phyloP scores from a whole-genome alignment of 1,140 invertebrate species.

The Atta colombica region DNA sequence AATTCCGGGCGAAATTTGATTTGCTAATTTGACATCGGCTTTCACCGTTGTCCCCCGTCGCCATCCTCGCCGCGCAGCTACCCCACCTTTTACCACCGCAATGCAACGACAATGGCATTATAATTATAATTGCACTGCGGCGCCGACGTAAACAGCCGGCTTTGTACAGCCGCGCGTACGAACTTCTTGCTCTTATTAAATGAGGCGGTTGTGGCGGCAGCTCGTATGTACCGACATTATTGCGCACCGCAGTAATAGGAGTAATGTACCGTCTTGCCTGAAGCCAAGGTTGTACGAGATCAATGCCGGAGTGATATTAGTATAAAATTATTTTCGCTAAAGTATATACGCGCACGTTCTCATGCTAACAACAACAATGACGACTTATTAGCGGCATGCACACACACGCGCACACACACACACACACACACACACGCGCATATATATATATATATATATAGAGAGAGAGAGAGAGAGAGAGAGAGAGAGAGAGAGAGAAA shows the following conservation, averaged over 20 bases:
- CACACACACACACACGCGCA: too few species aligned
- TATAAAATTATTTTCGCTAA: constrained; percentile 54
- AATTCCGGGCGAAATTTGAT: constrained; percentile 77
- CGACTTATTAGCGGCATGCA: too few species aligned
- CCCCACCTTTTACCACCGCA: constrained; percentile 45
- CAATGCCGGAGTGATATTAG: constrained; percentile 55
- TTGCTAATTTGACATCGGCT: constrained; percentile 78
- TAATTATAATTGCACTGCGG: constrained; percentile 76
- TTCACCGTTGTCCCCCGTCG: constrained; percentile 38
- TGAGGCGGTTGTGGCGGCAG: constrained; percentile 63
- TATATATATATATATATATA: too few species aligned
- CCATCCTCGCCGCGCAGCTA: background rate
- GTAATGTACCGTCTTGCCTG: constrained; percentile 62
- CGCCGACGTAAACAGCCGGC: constrained; percentile 68
- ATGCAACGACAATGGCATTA: constrained; percentile 75
- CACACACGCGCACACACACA: too few species aligned
- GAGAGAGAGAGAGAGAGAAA: too few species aligned
- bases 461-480: too few species aligned
- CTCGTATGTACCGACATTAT: constrained; percentile 66
- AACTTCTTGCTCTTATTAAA: constrained; percentile 76
- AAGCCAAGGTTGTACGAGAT: constrained; percentile 50
- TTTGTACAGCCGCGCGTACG: constrained; percentile 65
- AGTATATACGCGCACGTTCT: background rate
- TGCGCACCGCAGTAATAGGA: constrained; percentile 66
- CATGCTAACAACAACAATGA: background rate